phyloP scores from a whole-genome alignment of 1,140 invertebrate species.

The Tetraneura akinire region DNA sequence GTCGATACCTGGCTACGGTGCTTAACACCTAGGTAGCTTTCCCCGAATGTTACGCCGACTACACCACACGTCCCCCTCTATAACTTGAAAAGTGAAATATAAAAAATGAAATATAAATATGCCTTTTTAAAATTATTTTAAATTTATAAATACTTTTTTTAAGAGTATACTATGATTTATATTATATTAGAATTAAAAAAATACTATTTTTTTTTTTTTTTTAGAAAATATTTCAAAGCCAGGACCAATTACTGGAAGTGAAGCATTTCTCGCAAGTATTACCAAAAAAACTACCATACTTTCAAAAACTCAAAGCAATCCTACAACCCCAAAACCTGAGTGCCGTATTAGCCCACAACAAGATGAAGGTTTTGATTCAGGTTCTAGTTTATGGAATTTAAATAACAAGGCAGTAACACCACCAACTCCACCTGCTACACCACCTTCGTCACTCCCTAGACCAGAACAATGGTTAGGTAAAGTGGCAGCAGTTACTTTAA shows the following conservation, averaged over 20 bases:
- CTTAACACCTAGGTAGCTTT: too few species aligned
- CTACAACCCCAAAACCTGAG: conserved; percentile 54
- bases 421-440: conserved; percentile 59
- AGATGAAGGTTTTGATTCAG: conserved; percentile 56
- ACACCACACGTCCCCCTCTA: too few species aligned
- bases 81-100: too few species aligned
- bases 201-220: too few species aligned
- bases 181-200: conserved; percentile 22
- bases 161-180: not conserved
- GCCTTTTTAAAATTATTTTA: too few species aligned
- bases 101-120: too few species aligned
- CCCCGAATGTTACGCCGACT: too few species aligned
- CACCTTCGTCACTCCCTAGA: conserved; percentile 64
- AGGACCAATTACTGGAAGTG: conserved; percentile 53
- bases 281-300: conserved; percentile 58
- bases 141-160: not conserved
- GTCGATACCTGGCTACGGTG: too few species aligned
- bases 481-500: conserved; percentile 61
- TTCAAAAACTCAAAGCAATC: conserved; percentile 56
- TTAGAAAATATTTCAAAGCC: conserved; percentile 56
- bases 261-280: conserved; percentile 60
- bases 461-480: conserved; percentile 78
- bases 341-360: conserved; percentile 59
- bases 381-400: conserved; percentile 59
- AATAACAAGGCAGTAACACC: conserved; percentile 56